Base-by-base conservation (phyloP, 2,797 vertebrate species). In the Silurus lanzhouensis region DNA sequence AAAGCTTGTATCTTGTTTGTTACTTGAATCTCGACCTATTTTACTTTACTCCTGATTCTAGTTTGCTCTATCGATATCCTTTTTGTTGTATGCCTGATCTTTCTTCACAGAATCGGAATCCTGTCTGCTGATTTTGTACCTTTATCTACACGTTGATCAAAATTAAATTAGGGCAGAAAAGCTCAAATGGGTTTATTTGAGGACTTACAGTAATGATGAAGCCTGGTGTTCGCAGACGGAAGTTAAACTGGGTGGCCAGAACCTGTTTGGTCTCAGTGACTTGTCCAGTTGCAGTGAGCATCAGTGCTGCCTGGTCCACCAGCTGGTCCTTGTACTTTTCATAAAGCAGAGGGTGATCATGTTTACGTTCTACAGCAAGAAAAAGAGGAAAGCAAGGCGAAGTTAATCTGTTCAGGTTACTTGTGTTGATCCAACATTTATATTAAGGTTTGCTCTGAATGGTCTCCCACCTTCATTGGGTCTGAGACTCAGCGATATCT, bases 281-380 rank as follows among this genome's bases (percentile, higher is more conserved):
- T 83, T 92, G 90, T 71, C 95, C 95, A 12, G 93, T 93, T 70
- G 96, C 83, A 0, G 96, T 97, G 63, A 98, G 93, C 94, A 97
- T 96, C 93, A 98, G 94, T 4, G 96, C 95, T 0, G 95, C 96
- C 85, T 98, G 97, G 86, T 97, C 97, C 91, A 97, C 95, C 46
- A 97, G 90, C 77, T 97, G 93, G 74, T 94, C 91, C 88, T 92
- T 93, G 89, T 98, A 98, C 66, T 96, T 92, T 1, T 94, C 90
- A 88, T 94, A 95, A 1, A 91, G 89, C 66, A 95, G 91, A 5
- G 93, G 67, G 93, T 94, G 95, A 8, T 95, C 90, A 22, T 95
- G 90, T 57, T 67, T 93, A 82, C 94, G 93, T 66, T 90, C 95
- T 96, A 89, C 78, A 57, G 19, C 44, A n/a, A 15, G 5, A n/a